These are phyloP conservation scores for Phylloscopus collybita DNA, from an alignment of 2,797 vertebrate genomes.

Conservation along the genomic window DNA sequence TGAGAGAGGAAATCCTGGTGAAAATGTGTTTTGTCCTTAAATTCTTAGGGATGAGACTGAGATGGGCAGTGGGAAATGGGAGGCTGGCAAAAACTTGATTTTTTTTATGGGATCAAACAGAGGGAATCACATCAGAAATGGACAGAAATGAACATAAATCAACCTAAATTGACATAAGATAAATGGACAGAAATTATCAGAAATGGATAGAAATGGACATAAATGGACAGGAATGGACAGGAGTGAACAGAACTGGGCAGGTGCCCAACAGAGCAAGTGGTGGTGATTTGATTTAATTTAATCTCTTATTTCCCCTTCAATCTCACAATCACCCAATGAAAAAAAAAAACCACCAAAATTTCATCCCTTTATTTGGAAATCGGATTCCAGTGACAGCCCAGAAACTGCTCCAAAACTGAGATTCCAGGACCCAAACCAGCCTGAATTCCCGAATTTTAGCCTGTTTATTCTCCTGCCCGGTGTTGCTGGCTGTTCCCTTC, in stretches of 20 bases:
- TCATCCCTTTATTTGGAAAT: neutral
- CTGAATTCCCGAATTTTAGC: neutral
- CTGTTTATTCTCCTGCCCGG: neutral
- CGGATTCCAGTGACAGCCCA: neutral
- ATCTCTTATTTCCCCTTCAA: neutral
- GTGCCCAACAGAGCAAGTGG: too few species aligned
- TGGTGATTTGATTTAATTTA: neutral
- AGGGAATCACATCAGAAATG: neutral
- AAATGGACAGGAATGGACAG: neutral
- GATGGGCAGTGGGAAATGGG: neutral
- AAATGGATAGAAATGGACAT: neutral
- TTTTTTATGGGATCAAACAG: neutral
- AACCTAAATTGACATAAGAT: fast-evolving
- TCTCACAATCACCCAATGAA: neutral
- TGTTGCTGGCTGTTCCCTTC: neutral
- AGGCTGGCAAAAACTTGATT: neutral
- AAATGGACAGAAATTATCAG: neutral
- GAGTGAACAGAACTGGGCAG: neutral
- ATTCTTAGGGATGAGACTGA: neutral
- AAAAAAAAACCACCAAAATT: neutral
- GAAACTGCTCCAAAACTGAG: fast-evolving
- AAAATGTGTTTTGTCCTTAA: neutral
- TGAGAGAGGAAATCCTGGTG: neutral
- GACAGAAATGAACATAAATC: too few species aligned
- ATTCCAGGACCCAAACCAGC: neutral